Conservation (phyloP, 1,140 invertebrate species). For the Drosophila mayri region DNA sequence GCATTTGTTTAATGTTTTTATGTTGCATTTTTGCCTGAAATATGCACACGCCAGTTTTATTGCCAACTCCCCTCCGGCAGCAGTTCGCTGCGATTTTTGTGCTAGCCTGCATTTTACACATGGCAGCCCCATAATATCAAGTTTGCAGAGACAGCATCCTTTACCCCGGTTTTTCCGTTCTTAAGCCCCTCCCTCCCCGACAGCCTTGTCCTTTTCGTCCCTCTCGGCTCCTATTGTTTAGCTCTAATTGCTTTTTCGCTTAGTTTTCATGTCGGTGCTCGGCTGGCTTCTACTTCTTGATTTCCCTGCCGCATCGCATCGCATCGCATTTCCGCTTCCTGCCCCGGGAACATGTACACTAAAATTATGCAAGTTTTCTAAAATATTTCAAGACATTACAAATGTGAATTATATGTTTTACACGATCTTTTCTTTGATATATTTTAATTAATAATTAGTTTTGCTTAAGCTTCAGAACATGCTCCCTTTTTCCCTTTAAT, state of each 20-base stretch:
- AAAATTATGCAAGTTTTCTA: too few relatives aligned
- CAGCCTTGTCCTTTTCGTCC: background rate
- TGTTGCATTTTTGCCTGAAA: slow-evolving; percentile 74
- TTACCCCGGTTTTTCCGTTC: slow-evolving; percentile 9
- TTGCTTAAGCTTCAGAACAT: too few relatives aligned
- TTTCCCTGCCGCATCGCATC: slow-evolving; percentile 64
- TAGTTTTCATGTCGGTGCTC: slow-evolving; percentile 68
- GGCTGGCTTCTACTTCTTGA: slow-evolving; percentile 55
- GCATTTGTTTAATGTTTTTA: slow-evolving; percentile 81
- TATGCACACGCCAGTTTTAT: slow-evolving; percentile 76
- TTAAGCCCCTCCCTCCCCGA: background rate
- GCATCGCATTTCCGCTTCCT: slow-evolving; percentile 56
- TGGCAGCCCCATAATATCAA: slow-evolving; percentile 67
- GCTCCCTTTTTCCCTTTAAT: too few relatives aligned
- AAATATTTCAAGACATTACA: background rate
- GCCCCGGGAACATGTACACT: slow-evolving; percentile 10
- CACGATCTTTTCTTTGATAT: too few relatives aligned
- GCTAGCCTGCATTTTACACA: slow-evolving; percentile 69
- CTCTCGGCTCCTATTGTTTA: slow-evolving; percentile 55
- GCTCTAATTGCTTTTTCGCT: slow-evolving; percentile 76
- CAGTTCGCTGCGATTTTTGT: slow-evolving; percentile 55
- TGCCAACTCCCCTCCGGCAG: slow-evolving; percentile 46
- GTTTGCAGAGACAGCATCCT: slow-evolving; percentile 65
- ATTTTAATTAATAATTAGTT: too few relatives aligned
- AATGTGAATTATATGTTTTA: background rate